Evolutionary conservation across 2,888 invertebrate species (phyloP), one percentile per base, ranked within the genome.

Genomic region (Rhaphigaster nebulosa): DNA sequence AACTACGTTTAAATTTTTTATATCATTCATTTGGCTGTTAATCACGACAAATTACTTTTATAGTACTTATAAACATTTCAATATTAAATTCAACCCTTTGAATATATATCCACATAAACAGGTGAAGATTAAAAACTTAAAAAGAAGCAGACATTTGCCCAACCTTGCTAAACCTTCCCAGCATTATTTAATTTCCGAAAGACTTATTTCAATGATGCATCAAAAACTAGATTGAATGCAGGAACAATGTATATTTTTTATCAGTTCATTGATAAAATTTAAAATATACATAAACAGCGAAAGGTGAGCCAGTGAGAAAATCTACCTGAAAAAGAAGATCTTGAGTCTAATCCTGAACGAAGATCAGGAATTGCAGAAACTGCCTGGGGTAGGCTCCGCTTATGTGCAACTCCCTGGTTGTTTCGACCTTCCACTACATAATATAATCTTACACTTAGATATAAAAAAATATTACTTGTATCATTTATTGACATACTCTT

Each of bases 291-390:
- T 29, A 80, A 41, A 80, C 80, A 41, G 45, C 45, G 93, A 93
- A 92, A 93, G 92, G 92, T 93, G 45, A 84, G 84, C 84, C 93
- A 92, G 94, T 56, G 50, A 76, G 93, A 92, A 94, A 93, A 93
- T 94, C 94, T 94, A 95, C 95, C 94, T 94, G 94, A 94, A 93
- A 94, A 94, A 93, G 94, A 92, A 90, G 93, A 92, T 90, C 93
- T 93, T 91, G 92, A 92, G 92, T 92, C 93, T 91, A 93, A 92
- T 92, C 95, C 96, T 94, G 95, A 95, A 94, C 98, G 96, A 94
- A 98, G 96, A 95, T 97, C 97, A 94, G 98, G 98, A 94, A 98
- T 98, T 94, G 97, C 96, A 94, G 95, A 95, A 94, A 97, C 96
- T 94, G 97, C 96, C 95, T 97, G 96, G 94, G 97, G 96, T 95